Evolutionary conservation across 2,113 vertebrate species (phyloP).

Genomic region (Elaphurus davidianus): DNA sequence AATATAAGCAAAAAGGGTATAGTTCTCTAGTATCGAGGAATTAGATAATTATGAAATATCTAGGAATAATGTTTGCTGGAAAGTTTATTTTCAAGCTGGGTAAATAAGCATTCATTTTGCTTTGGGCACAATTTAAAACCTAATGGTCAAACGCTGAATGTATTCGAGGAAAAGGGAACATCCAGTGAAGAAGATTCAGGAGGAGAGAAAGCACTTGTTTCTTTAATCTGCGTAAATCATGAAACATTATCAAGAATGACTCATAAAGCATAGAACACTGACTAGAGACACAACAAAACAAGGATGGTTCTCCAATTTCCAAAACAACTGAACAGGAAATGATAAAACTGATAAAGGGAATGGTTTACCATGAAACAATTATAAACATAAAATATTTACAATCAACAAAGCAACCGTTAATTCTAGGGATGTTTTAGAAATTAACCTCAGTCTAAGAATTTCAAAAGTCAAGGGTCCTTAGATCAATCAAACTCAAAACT

Average conservation of each 20-base stretch:
- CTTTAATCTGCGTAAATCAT: not conserved
- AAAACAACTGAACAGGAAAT: not conserved
- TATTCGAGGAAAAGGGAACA: not conserved
- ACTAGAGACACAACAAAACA: not conserved
- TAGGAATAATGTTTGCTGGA: not conserved
- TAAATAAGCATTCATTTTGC: not conserved
- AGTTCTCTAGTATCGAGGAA: not conserved
- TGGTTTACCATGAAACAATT: not conserved
- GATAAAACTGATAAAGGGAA: not conserved
- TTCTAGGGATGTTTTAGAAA: not conserved
- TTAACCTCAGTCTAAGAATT: not conserved
- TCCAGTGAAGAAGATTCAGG: not conserved
- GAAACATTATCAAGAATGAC: not conserved
- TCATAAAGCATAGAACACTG: no score
- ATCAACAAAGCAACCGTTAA: not conserved
- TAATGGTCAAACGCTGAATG: not conserved
- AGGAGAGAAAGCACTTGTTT: no score
- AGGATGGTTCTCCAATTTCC: not conserved
- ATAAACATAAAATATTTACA: not conserved
- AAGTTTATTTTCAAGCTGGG: not conserved
- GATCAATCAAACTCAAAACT: not conserved
- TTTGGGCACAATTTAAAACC: not conserved
- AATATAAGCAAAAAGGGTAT: not conserved
- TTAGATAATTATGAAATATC: not conserved
- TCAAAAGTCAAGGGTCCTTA: not conserved